These are phyloP conservation scores for Anas capensis DNA, from an alignment of 2,797 vertebrate genomes.

Conservation along the genomic window DNA sequence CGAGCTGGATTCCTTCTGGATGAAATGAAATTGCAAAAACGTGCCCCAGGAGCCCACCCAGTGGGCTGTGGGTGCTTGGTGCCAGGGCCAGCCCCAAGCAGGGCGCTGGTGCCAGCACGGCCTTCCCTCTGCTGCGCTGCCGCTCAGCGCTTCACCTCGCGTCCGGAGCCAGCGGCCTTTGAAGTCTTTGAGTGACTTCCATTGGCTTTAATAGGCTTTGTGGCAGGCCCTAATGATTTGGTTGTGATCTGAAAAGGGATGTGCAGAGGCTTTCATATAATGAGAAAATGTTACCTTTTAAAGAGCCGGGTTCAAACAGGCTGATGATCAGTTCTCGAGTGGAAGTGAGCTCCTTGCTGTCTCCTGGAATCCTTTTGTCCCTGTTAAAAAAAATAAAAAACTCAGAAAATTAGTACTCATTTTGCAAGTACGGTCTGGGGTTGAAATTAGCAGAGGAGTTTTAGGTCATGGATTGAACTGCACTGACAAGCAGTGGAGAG, in stretches of 20 bases:
- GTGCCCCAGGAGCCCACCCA: not conserved
- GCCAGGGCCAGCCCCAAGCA: too few species aligned
- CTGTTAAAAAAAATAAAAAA: not conserved
- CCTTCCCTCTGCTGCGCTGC: not conserved
- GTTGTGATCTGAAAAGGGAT: slow-evolving; percentile 54
- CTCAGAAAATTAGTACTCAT: not conserved
- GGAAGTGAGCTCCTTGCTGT: slow-evolving; percentile 37
- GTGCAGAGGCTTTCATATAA: slow-evolving; percentile 50
- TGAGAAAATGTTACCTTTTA: slow-evolving; percentile 52
- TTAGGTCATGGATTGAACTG: not conserved
- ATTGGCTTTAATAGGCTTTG: slow-evolving; percentile 61
- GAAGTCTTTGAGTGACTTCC: slow-evolving; percentile 57
- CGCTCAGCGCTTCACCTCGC: slow-evolving; percentile 11
- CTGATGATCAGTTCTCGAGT: slow-evolving; percentile 42
- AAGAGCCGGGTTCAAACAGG: slow-evolving; percentile 30
- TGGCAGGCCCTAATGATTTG: slow-evolving; percentile 64
- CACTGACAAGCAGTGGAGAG: not conserved
- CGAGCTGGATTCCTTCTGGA: slow-evolving; percentile 4
- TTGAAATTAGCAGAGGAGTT: slow-evolving; percentile 44
- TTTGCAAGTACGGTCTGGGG: slow-evolving; percentile 10
- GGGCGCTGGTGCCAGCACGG: not conserved
- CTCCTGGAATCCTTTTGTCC: slow-evolving; percentile 53
- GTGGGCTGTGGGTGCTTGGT: not conserved
- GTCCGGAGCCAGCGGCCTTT: slow-evolving; percentile 33
- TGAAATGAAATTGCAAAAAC: not conserved